phyloP scores from a whole-genome alignment of 2,888 invertebrate species.

The Chouioia cunea region DNA sequence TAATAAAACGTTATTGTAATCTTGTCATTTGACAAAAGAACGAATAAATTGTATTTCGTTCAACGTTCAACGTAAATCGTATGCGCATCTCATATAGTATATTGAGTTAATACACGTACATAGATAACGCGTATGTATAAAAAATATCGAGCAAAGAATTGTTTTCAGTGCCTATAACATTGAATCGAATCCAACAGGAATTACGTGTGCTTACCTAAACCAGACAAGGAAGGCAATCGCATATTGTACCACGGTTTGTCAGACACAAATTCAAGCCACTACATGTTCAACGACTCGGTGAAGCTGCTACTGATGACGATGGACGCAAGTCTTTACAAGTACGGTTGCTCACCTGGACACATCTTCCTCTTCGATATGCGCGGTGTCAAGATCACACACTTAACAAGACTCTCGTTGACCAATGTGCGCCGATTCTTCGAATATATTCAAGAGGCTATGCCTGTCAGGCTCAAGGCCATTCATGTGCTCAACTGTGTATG shows the following conservation, averaged over 20 bases:
- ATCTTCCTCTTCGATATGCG: slow-evolving; percentile 79
- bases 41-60: too few species aligned
- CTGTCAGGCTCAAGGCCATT: slow-evolving; percentile 76
- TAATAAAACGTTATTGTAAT: too few species aligned
- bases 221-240: slow-evolving; percentile 73
- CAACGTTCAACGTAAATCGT: too few species aligned
- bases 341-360: slow-evolving; percentile 76
- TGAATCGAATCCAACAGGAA: slow-evolving; percentile 67
- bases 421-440: slow-evolving; percentile 75
- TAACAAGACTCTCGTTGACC: slow-evolving; percentile 73
- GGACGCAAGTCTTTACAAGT: slow-evolving; percentile 72
- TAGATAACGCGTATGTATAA: too few species aligned
- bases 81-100: too few species aligned
- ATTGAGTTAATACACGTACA: too few species aligned
- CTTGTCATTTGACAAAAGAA: too few species aligned
- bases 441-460: slow-evolving; percentile 79
- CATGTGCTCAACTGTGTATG: slow-evolving; percentile 75
- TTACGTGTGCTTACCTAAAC: slow-evolving; percentile 72
- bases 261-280: slow-evolving; percentile 73
- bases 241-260: slow-evolving; percentile 75
- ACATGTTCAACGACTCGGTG: slow-evolving; percentile 73
- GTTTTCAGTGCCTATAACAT: neutral
- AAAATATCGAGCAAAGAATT: too few species aligned
- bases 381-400: slow-evolving; percentile 74
- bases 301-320: slow-evolving; percentile 74